Evolutionary conservation across 2,888 invertebrate species (phyloP).

Genomic region (Lottia scabra): DNA sequence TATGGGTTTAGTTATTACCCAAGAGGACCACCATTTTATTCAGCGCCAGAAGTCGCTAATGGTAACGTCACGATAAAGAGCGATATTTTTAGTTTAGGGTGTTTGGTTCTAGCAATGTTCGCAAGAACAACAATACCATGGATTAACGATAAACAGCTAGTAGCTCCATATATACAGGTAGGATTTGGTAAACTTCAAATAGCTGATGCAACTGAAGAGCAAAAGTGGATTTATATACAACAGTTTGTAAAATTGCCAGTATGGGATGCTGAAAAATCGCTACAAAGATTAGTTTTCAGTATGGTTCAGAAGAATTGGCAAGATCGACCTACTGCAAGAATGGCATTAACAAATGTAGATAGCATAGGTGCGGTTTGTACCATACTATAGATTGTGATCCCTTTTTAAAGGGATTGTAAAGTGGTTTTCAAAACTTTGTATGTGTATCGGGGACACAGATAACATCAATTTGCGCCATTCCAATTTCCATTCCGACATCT

Average conservation of each 20-base stretch:
- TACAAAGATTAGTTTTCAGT: neutral
- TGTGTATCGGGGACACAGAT: too few species aligned
- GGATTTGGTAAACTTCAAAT: too few species aligned
- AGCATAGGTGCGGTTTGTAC: too few species aligned
- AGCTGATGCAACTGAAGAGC: neutral
- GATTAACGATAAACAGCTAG: neutral
- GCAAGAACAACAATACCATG: neutral
- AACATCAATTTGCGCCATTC: too few species aligned
- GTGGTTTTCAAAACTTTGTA: too few species aligned
- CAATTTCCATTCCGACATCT: too few species aligned
- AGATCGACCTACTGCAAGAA: too few species aligned
- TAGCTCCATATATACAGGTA: neutral
- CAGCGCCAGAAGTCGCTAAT: neutral
- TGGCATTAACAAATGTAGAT: too few species aligned
- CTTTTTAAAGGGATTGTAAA: too few species aligned
- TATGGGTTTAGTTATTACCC: neutral
- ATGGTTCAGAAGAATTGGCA: too few species aligned
- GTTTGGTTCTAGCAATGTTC: neutral
- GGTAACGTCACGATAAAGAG: neutral
- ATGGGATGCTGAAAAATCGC: neutral
- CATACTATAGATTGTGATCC: too few species aligned
- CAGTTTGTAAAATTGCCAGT: neutral
- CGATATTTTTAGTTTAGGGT: neutral
- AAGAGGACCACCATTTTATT: neutral
- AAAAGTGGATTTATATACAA: neutral